phyloP scores from a whole-genome alignment of 35 echinoderm and acorn worm species.

The Patiria miniata region DNA sequence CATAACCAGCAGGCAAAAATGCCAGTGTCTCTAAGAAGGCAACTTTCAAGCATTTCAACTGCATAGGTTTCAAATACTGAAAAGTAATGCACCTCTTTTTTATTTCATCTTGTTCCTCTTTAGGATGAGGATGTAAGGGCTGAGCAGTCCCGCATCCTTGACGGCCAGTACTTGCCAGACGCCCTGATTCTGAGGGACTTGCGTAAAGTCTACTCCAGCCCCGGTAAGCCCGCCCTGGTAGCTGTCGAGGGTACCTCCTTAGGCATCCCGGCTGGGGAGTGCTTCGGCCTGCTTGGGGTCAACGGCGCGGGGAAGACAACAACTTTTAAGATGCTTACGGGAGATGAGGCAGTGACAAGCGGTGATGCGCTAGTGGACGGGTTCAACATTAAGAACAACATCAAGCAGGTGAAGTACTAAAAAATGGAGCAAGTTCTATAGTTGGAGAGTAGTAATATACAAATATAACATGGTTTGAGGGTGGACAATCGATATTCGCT shows the following conservation, averaged over 20 bases:
- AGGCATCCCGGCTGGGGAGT: conserved; percentile 84
- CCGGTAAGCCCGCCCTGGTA: conserved; percentile 45
- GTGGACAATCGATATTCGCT: no score
- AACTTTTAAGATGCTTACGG: conserved; percentile 97
- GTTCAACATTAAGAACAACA: conserved; percentile 73
- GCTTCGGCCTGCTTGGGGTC: conserved; percentile 91
- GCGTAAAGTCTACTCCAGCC: conserved; percentile 79
- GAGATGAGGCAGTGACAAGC: conserved; percentile 75
- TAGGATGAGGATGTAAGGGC: conserved; percentile 86
- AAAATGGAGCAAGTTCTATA: no score
- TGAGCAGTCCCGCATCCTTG: conserved; percentile 68
- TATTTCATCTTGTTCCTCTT: not conserved
- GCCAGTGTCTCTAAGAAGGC: no score
- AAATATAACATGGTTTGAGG: no score
- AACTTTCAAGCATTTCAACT: no score
- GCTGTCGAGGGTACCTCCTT: conserved; percentile 84
- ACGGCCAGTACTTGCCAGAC: conserved; percentile 32
- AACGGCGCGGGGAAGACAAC: conserved; percentile 97
- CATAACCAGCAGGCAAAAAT: no score
- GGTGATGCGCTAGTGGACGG: conserved; percentile 86
- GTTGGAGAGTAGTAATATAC: no score
- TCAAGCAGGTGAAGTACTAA: conserved; percentile 57
- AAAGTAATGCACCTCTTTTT: no score
- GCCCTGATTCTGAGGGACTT: conserved; percentile 72
- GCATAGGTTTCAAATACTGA: no score